Percentiles rank a stretch among this genome's conserved stretches.
Conservation (phyloP, 23 tunicate species). For the Halocynthia aurantium region DNA sequence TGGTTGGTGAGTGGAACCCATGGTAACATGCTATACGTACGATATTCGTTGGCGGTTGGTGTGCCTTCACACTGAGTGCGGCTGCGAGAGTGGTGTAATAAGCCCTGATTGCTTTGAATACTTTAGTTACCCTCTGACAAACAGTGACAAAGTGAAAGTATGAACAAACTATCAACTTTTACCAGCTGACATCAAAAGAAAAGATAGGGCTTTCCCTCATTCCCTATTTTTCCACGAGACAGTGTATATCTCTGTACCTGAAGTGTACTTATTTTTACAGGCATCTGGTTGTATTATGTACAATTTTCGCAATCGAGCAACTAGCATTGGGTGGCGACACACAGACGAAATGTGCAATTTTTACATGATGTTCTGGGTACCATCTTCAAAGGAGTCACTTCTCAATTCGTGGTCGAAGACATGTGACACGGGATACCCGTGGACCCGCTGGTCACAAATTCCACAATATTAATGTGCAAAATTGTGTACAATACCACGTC, state of each 20-base stretch:
- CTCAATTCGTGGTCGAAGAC: neutral
- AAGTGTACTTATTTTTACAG: neutral
- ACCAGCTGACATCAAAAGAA: too few relatives aligned
- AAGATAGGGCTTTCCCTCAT: neutral
- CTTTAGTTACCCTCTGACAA: too few relatives aligned
- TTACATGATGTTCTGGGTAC: slow-evolving; percentile 43
- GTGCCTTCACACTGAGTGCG: too few relatives aligned
- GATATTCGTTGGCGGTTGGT: neutral
- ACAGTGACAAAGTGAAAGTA: too few relatives aligned
- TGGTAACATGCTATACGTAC: neutral
- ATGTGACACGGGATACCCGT: slow-evolving; percentile 33
- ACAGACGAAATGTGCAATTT: slow-evolving; percentile 66
- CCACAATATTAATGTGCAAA: neutral
- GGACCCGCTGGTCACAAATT: slow-evolving; percentile 24
- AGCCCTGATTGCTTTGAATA: too few relatives aligned
- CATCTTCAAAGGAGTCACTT: neutral
- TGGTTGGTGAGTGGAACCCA: slow-evolving; percentile 23
- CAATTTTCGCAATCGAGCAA: slow-evolving; percentile 20
- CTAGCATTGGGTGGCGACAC: slow-evolving; percentile 33
- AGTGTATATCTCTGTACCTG: neutral
- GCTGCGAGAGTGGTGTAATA: too few relatives aligned
- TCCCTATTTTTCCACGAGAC: too few relatives aligned
- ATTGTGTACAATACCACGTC: too few relatives aligned
- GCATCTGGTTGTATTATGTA: slow-evolving; percentile 51
- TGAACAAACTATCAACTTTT: too few relatives aligned